A percentile compares a stretch with the other conserved stretches of the same genome.
Evolutionary conservation across 2,797 vertebrate genomes (phyloP).

Genomic region (Poecilia gillii): DNA sequence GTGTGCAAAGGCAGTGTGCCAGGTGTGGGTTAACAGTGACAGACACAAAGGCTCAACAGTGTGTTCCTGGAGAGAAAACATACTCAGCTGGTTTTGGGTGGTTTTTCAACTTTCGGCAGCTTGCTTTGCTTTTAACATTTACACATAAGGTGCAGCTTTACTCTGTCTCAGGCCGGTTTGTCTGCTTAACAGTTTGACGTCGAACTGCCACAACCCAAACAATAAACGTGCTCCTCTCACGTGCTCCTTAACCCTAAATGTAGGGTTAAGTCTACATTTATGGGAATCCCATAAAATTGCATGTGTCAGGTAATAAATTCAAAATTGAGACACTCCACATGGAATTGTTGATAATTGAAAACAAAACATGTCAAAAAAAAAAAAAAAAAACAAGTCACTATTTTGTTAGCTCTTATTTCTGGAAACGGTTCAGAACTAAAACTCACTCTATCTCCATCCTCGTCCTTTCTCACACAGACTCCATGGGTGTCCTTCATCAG

Average conservation of each 20-base stretch:
- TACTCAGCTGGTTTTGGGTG: conserved; percentile 1
- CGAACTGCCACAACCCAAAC: not conserved
- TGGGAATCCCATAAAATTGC: not conserved
- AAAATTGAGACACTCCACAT: not conserved
- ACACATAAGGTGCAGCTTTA: not conserved
- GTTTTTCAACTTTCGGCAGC: not conserved
- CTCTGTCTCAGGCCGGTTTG: not conserved
- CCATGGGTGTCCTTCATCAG: not conserved
- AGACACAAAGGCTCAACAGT: conserved; percentile 19
- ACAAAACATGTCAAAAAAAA: conserved; percentile 1
- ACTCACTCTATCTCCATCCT: not conserved
- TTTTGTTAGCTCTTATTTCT: not conserved
- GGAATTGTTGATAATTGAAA: not conserved
- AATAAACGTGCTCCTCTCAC: conserved; percentile 1
- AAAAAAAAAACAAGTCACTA: not conserved
- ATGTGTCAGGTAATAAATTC: not conserved
- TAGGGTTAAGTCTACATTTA: not conserved
- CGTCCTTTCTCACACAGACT: not conserved
- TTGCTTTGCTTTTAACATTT: not conserved
- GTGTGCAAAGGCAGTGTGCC: not conserved
- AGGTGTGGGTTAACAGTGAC: conserved; percentile 24
- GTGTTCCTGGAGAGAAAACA: conserved; percentile 41
- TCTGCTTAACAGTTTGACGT: not conserved
- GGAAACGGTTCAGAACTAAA: not conserved
- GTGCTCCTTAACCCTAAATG: too few species aligned